Conservation (phyloP, 2,888 invertebrate species). For the Drosophila emarginata region DNA sequence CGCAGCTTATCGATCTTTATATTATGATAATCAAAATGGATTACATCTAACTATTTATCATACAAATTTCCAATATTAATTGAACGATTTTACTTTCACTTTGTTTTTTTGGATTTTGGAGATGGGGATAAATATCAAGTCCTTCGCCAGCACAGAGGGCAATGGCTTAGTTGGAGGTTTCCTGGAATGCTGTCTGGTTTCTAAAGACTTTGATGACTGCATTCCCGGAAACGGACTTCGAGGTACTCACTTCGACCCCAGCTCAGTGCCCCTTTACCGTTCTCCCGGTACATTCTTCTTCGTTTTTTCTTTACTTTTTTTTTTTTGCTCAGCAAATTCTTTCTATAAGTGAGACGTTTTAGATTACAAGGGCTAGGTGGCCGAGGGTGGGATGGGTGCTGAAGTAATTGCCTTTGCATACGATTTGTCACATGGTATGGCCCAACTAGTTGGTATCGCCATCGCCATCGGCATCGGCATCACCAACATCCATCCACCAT, state of each 20-base stretch:
- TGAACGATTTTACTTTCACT: conserved; percentile 36
- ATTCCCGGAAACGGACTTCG: conserved; percentile 46
- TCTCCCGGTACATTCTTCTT: not conserved
- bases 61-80: conserved; percentile 21
- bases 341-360: conserved; percentile 42
- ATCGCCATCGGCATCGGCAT: conserved; percentile 36
- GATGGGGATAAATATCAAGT: not conserved
- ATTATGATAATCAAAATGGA: conserved; percentile 35
- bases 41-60: conserved; percentile 10
- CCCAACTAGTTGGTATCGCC: conserved; percentile 25
- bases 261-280: not conserved
- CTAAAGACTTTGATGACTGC: conserved; percentile 44
- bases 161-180: conserved; percentile 51
- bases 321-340: not conserved
- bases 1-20: conserved; percentile 56
- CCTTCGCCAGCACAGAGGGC: conserved; percentile 17
- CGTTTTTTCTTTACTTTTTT: too few relatives aligned
- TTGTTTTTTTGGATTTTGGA: not conserved
- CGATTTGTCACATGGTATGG: conserved; percentile 4
- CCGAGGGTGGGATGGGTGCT: conserved; percentile 29
- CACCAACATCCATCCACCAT: conserved; percentile 23
- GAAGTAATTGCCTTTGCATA: conserved; percentile 64
- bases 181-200: conserved; percentile 68
- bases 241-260: not conserved
- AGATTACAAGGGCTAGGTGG: conserved; percentile 66